A percentile compares a stretch with the other conserved stretches of the same genome.
phyloP scores from a whole-genome alignment of 2,888 invertebrate genomes.

The Hydraecia micacea region DNA sequence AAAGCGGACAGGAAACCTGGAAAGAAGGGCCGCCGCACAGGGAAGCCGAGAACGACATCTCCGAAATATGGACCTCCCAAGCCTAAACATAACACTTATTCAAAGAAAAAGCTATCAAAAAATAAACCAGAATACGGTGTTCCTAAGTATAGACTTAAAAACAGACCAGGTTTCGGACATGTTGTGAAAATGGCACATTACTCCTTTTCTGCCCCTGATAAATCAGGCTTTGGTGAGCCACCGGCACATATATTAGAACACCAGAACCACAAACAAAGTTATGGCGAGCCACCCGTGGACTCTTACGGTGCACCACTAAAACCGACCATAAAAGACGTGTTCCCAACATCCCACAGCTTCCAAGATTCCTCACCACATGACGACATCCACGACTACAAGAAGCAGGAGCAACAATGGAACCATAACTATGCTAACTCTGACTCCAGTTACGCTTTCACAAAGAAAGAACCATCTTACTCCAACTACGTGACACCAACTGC shows the following conservation, averaged over 20 bases:
- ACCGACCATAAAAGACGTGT: conserved; percentile 62
- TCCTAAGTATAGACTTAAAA: conserved; percentile 68
- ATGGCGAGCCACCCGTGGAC: conserved; percentile 79
- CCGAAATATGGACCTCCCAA: conserved; percentile 35
- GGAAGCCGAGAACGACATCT: conserved; percentile 23
- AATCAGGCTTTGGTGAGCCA: conserved; percentile 82
- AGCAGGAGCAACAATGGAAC: conserved; percentile 69
- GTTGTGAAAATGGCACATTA: conserved; percentile 69
- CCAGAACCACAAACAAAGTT: conserved; percentile 65
- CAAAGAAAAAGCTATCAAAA: conserved; percentile 46
- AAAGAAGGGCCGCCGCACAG: conserved; percentile 75
- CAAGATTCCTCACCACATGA: conserved; percentile 53
- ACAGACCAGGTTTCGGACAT: conserved; percentile 69
- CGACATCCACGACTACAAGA: conserved; percentile 59
- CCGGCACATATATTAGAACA: conserved; percentile 69
- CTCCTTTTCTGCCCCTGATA: conserved; percentile 67
- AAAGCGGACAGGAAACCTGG: conserved; percentile 71
- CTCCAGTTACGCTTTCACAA: conserved; percentile 41
- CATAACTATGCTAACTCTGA: conserved; percentile 69
- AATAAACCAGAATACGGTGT: conserved; percentile 71
- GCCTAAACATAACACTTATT: background rate
- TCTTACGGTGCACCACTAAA: conserved; percentile 79
- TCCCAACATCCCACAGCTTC: conserved; percentile 65
- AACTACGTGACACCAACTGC: conserved; percentile 40
- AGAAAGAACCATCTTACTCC: conserved; percentile 26